Evolutionary conservation across 2,113 vertebrate genomes (phyloP).

Genomic region (Zootoca vivipara): DNA sequence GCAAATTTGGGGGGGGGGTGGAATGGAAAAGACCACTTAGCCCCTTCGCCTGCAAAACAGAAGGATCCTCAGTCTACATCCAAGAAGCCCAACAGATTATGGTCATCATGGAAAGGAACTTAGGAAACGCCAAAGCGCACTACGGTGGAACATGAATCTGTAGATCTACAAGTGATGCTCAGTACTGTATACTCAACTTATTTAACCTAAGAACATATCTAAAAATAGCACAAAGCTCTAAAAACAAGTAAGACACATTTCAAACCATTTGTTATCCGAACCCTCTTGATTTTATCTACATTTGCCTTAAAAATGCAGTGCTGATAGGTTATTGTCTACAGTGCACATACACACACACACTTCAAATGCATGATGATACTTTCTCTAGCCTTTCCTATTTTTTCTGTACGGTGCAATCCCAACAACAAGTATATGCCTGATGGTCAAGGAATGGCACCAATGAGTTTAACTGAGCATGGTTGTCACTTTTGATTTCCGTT

Average conservation of each 20-base stretch:
- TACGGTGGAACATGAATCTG: neutral
- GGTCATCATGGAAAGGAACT: neutral
- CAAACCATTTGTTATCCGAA: neutral
- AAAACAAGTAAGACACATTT: neutral
- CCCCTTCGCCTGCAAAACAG: neutral
- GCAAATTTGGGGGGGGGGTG: neutral
- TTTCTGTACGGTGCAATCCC: neutral
- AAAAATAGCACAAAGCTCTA: neutral
- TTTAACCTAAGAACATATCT: neutral
- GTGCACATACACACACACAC: too few relatives aligned
- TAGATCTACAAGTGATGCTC: neutral
- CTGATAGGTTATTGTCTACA: neutral
- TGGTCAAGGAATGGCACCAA: neutral
- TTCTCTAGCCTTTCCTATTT: neutral
- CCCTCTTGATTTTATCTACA: neutral
- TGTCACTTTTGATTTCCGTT: neutral
- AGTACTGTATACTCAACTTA: neutral
- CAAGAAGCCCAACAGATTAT: neutral
- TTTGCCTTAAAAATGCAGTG: neutral
- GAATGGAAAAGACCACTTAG: neutral
- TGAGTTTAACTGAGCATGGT: neutral
- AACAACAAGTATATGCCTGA: neutral
- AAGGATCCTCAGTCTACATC: neutral
- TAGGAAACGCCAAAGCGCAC: neutral
- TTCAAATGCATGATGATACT: neutral